Base-by-base conservation (phyloP, 2,888 invertebrate genomes). In the Thymelicus acteon region DNA sequence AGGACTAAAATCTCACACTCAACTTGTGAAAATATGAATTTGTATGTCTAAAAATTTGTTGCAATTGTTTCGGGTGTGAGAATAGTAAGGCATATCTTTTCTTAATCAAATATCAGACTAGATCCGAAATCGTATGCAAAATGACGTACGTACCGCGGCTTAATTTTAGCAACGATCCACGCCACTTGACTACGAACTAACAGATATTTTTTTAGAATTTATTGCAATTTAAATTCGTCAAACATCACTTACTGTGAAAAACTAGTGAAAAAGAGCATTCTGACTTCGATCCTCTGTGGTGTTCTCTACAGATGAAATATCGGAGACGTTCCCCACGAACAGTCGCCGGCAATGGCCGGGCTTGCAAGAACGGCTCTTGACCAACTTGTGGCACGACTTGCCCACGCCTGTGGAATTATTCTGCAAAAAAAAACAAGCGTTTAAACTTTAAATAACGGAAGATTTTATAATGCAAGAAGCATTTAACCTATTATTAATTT, bases 311-410 rank as follows among this genome's bases (percentile, higher is more conserved):
- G 69, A 47, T 2, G 64, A 60, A 12, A 31, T n/a, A 6, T 61
- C 64, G 12, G 69, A 40, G 0, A 58, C 49, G 19, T 57, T 54
- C 8, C 58, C 15, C 24, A 12, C 40, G 40, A 70, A 60, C 52
- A 71, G 65, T 39, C 60, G 40, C 7, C 71, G 71, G 75, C 92
- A 93, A 47, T 86, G 81, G 0, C 77, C 74, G 1, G 88, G 91
- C 54, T 79, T 86, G 78, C 93, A 93, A 4, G 74, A 68, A 1
- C 91, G 88, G 72, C 86, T 90, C 77, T 88, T 92, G 65, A 93
- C 78, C 57, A 91, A 77, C 65, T 81, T 87, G 60, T 83, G 85
- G 75, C 92, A 92, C 0, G 81, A 79, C 71, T 79, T 84, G 19
- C 89, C 87, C 7, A 73, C 65, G 7, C 85, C 85, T 7, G 81